These are phyloP conservation scores for Nannobrachium achirus DNA, from an alignment of 2,113 vertebrate genomes.

Conservation along the genomic window DNA sequence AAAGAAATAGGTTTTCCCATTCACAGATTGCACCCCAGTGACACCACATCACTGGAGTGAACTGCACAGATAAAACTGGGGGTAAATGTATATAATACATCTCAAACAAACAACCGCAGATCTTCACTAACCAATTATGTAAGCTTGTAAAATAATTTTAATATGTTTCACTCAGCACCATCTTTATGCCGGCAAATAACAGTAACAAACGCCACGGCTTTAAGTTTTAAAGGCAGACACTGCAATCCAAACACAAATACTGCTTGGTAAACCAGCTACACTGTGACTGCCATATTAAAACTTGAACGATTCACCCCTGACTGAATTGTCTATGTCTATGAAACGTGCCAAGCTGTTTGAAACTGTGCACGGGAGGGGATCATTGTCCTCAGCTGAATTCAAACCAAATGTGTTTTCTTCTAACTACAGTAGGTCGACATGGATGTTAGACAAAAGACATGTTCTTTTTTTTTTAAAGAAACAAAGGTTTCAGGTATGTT, in stretches of 20 bases:
- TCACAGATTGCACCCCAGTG: too few relatives aligned
- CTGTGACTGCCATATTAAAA: background rate
- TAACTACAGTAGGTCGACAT: background rate
- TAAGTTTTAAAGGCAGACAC: background rate
- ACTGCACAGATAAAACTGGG: too few relatives aligned
- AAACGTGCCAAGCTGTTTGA: background rate
- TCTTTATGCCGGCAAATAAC: background rate
- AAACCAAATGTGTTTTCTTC: constrained; percentile 2
- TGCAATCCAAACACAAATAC: background rate
- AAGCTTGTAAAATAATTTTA: constrained; percentile 6
- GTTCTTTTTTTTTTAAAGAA: too few relatives aligned
- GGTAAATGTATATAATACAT: background rate
- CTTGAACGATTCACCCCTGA: background rate
- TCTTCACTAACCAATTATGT: too few relatives aligned
- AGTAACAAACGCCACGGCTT: background rate
- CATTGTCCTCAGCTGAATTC: background rate
- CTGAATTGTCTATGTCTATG: background rate
- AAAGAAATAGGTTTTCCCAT: too few relatives aligned
- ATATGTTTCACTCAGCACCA: background rate
- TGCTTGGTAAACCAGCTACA: background rate
- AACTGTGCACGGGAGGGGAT: background rate
- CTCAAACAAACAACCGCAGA: too few relatives aligned
- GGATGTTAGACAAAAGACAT: too few relatives aligned
- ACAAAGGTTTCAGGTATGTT: too few relatives aligned
- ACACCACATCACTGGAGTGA: too few relatives aligned